Evolutionary conservation across 2,113 vertebrate genomes (phyloP), one percentile per base, ranked within the genome.

Genomic region (Phalacrocorax aristotelis): DNA sequence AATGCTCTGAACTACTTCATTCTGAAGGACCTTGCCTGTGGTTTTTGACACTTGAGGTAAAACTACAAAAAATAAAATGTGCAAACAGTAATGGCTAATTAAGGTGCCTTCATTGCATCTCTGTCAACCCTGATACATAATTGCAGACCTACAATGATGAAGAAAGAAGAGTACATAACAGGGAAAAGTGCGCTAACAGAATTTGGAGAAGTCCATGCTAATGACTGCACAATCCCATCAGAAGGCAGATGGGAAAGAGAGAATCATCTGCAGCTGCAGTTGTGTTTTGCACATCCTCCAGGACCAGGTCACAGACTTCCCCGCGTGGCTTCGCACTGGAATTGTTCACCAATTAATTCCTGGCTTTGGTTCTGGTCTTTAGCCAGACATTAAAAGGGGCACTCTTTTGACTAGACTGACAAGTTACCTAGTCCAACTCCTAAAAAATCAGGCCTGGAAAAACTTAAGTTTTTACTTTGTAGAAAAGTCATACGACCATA

Each of bases 1-100:
- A 92, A 74, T 1, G 29, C 69, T 84, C 79, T 70, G 83, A 90
- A 71, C 86, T 82, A 38, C 54, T 70, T 9, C 71, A 93, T 78
- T 75, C 87, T 70, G 46, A 91, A 82, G 55, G 62, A 40, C 69
- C 64, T 82, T 40, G 62, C 83, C 75, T 70, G 36, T 74, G 36
- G 11, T 89, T 95, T 93, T 58, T 89, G 77, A 89, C 81, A 92
- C 61, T 48, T 30, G 34, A 95, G 89, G 49, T 58, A 71, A 68
- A 94, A 74, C 62, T 65, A 72, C 70, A 86, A 58, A 48, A 81
- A 77, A 64, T 25, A 74, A 61, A 90, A 66, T 2, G 52, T 68
- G 83, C 3, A 21, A 94, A 80, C 42, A 40, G 16, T 95, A 80
- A 87, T 77, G 68, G 61, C 90, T 97, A 96, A 97, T 96, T 93